Evolutionary conservation across 1,140 invertebrate genomes (phyloP), one percentile per base, ranked within the genome.

Genomic region (Amyelois transitella): DNA sequence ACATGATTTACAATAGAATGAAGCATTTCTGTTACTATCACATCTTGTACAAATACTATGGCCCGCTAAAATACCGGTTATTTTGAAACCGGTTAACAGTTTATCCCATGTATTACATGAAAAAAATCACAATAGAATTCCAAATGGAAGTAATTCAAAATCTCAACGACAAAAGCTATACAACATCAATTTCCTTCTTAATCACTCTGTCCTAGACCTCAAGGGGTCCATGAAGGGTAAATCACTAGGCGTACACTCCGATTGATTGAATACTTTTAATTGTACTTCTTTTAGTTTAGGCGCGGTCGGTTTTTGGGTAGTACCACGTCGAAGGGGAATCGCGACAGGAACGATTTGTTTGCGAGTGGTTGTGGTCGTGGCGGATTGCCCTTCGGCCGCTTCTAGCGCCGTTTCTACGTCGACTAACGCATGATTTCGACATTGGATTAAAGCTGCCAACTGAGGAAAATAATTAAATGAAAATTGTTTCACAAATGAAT

Each of bases 331-430:
- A 18, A 57, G 48, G 0, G 72, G 52, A 20, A 70, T 45, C 0
- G 67, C 38, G 0, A 85, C 74, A 0, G 82, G 82, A 0, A 88
- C 70, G 0, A 86, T 62, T 43, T 77, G 72, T 1, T 66, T 55
- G 1, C 62, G 58, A 0, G 77, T 77, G 1, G 77, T 45, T 5
- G 48, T 55, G 10, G 77, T 71, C 0, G 73, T 51, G 10, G 68
- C 53, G 8, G 68, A 54, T 52, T 81, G 75, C 17, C 77, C 79
- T 32, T 88, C 85, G 0, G 77, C 83, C 0, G 85, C 85, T 54
- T 88, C 85, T 7, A 88, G 48, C 0, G 85, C 85, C 0, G 85
- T 86, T 48, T 88, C 82, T 0, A 88, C 85, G 60, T 88, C 85
- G 17, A 88, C 72, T 1, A 88, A 57, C 0, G 78, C 81, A 64